Evolutionary conservation across 2,113 vertebrate genomes (phyloP).

Genomic region (Petromus typicus): DNA sequence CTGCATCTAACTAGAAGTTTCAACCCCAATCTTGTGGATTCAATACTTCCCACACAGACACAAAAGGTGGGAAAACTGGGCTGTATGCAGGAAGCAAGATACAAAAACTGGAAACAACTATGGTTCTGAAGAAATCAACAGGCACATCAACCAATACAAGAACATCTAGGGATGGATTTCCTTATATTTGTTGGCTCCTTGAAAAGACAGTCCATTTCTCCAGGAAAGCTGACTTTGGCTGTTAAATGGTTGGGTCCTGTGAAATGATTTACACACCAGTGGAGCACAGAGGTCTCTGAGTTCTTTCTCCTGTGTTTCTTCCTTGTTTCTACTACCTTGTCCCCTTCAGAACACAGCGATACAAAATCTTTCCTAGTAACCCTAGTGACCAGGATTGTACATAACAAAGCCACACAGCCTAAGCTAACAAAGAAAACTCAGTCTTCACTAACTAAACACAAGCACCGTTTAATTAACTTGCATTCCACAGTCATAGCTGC

Average conservation of each 20-base stretch:
- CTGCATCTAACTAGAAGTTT: neutral
- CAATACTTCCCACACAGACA: no score
- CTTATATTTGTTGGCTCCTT: neutral
- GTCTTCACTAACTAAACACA: constrained; percentile 60
- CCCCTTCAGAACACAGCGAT: neutral
- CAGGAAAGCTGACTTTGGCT: neutral
- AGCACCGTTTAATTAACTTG: constrained; percentile 75
- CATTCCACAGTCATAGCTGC: constrained; percentile 65
- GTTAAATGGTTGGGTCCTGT: neutral
- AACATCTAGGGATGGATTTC: neutral
- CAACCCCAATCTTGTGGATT: no score
- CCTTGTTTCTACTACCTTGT: neutral
- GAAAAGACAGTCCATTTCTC: constrained; percentile 38
- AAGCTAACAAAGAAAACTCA: constrained; percentile 54
- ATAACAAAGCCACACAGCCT: constrained; percentile 65
- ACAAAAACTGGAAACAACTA: neutral
- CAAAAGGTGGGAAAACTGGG: neutral
- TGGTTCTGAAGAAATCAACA: neutral
- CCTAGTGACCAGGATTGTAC: constrained; percentile 51
- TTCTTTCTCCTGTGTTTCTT: neutral
- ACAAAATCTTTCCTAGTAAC: constrained; percentile 10
- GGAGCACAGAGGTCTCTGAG: neutral
- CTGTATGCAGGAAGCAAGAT: neutral
- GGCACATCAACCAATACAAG: neutral
- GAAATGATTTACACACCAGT: neutral